Base-by-base conservation (phyloP, 2,797 vertebrate species). In the Sphenodon punctatus region DNA sequence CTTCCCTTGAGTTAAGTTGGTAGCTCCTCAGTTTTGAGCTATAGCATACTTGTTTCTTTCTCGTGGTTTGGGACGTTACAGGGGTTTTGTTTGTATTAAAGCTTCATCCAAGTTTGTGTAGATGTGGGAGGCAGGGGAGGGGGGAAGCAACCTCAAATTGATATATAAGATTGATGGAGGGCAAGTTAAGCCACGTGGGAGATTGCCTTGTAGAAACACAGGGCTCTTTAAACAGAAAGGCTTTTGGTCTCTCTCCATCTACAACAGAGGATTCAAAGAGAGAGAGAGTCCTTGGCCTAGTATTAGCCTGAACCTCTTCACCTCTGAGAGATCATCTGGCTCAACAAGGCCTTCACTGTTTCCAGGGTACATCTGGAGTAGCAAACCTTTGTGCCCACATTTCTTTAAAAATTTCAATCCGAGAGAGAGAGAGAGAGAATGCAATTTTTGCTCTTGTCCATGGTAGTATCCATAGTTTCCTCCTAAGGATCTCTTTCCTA, bases 171-270 rank as follows among this genome's bases (percentile, higher is more conserved):
- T n/a, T n/a, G n/a, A n/a, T n/a, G 6, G 64, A 60, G 51, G 2
- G 46, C 17, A 22, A 22, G 41, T 32, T 4, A 1, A 3, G 32
- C 34, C 32, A 7, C 0, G 0, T 56, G 49, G 20, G 19, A 17
- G n/a, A 36, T 36, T 0, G 0, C 8, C 15, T n/a, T n/a, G n/a
- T n/a, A n/a, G n/a, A n/a, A n/a, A 32, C 13, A 68, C 36, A 39
- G 41, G 64, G 9, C 46, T 71, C 39, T 63, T n/a, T n/a, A n/a
- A n/a, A n/a, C n/a, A 6, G 4, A 4, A 10, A 25, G 48, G 11
- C 38, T 6, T 17, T 59, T 73, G 78, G 3, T 59, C 65, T 68
- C 41, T n/a, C n/a, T n/a, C n/a, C 27, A 36, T 14, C 4, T 0
- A 0, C 19, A 39, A 6, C 4, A 2, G 14, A 46, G 25, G 58